Evolutionary conservation across 2,888 invertebrate species (phyloP).

Genomic region (Flexamia atlantica): DNA sequence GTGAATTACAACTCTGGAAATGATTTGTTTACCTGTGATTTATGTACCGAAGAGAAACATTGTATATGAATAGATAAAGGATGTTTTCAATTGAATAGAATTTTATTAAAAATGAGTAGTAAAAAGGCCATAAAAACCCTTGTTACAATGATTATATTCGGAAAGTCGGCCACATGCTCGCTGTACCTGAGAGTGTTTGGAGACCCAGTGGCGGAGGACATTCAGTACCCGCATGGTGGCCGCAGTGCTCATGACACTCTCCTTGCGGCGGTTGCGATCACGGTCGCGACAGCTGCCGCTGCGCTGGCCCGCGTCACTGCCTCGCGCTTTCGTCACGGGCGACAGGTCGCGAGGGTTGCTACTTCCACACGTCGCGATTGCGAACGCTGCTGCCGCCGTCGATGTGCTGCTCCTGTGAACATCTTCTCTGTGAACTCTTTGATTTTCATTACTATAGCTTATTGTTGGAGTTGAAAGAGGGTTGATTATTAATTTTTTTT

Average conservation of each 20-base stretch:
- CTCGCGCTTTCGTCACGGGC: constrained; percentile 69
- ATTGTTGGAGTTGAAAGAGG: too few relatives aligned
- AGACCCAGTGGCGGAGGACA: constrained; percentile 94
- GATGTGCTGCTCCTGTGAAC: constrained; percentile 88
- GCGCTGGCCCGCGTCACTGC: constrained; percentile 57
- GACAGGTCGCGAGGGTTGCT: constrained; percentile 87
- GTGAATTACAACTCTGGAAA: too few relatives aligned
- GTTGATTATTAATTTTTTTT: too few relatives aligned
- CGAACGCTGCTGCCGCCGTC: constrained; percentile 93
- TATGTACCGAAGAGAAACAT: too few relatives aligned
- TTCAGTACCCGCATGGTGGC: constrained; percentile 95
- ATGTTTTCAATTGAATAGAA: too few relatives aligned
- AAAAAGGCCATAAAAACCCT: too few relatives aligned
- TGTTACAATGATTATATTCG: too few relatives aligned
- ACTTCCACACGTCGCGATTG: constrained; percentile 93
- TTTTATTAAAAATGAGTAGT: too few relatives aligned
- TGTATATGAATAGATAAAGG: too few relatives aligned
- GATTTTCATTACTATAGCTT: too few relatives aligned
- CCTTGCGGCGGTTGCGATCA: constrained; percentile 76
- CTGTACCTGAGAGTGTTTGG: constrained; percentile 90
- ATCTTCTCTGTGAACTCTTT: too few relatives aligned
- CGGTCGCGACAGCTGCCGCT: constrained; percentile 74
- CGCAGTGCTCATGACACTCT: constrained; percentile 93
- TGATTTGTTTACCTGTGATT: too few relatives aligned
- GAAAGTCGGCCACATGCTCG: not conserved